Evolutionary conservation across 2,888 invertebrate genomes (phyloP), one percentile per base, ranked within the genome.

Genomic region (Eupithecia exiguata): DNA sequence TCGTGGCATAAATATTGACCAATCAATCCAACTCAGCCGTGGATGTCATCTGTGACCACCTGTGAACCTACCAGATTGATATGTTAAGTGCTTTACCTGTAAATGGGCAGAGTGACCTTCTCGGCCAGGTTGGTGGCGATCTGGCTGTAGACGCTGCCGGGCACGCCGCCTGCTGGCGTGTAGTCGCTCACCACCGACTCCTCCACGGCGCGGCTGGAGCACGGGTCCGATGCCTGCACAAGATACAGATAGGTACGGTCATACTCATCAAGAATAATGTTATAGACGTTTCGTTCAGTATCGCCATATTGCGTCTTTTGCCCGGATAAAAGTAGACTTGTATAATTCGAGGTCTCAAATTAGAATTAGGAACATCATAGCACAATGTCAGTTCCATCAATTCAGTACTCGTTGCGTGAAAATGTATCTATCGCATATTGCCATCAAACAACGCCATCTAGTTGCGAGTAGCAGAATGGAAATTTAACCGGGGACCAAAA

Each of bases 111-210:
- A 0, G 93, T 91, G 76, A 95, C 92, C 73, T 88, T 89, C 82
- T 93, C 92, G 5, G 94, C 92, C 7, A 94, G 86, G 71, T 93
- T 94, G 77, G 83, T 91, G 3, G 94, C 94, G 35, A 95, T 92
- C 83, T 94, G 92, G 40, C 88, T 89, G 84, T 94, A 95, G 1
- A 94, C 92, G 70, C 91, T 91, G 0, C 88, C 76, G 2, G 84
- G 79, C 14, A 84, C 82, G 6, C 86, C 88, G 6, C 21, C 36
- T 0, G 90, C 79, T 53, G 91, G 91, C 9, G 92, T 93, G 84
- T 95, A 95, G 70, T 91, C 91, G 75, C 94, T 94, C 69, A 95
- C 93, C 74, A 93, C 94, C 0, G 92, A 91, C 0, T 84, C 83
- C 12, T 83, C 79, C 7, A 85, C 69, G 0, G 89, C 83, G 9